Evolutionary conservation across 1,140 invertebrate genomes (phyloP).

Genomic region (Heliconius melpomene): DNA sequence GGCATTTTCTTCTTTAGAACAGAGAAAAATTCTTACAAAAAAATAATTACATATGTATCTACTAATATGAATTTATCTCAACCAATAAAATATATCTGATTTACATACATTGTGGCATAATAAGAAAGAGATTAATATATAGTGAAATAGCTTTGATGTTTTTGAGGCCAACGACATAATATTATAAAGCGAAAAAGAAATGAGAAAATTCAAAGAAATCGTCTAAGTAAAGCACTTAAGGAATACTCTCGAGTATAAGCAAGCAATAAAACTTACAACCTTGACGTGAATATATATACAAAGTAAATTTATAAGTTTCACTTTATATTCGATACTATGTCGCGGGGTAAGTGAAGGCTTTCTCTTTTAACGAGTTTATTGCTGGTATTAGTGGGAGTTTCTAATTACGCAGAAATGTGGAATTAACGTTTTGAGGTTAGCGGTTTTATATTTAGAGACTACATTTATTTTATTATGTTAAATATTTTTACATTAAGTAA

Average conservation of each 20-base stretch:
- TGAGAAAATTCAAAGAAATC: conserved; percentile 32
- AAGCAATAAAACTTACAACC: conserved; percentile 37
- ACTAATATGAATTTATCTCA: not conserved
- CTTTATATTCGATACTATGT: conserved; percentile 23
- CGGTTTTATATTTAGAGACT: not conserved
- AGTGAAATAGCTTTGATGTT: conserved; percentile 28
- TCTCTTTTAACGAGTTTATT: conserved; percentile 32
- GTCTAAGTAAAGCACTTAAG: conserved; percentile 27
- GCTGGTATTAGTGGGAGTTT: conserved; percentile 14
- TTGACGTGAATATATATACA: conserved; percentile 21
- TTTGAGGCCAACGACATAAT: conserved; percentile 28
- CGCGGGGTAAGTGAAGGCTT: conserved; percentile 25
- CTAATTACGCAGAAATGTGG: conserved; percentile 18
- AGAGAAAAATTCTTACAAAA: not conserved
- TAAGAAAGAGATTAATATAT: not conserved
- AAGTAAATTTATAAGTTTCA: conserved; percentile 34
- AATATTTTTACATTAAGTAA: not conserved
- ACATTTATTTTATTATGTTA: not conserved
- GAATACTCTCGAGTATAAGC: conserved; percentile 27
- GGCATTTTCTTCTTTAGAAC: not conserved
- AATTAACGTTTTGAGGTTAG: conserved; percentile 6
- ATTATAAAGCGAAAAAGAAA: conserved; percentile 32
- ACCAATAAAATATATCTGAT: not conserved
- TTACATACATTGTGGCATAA: not conserved
- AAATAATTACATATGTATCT: not conserved